phyloP scores from a whole-genome alignment of 2,797 vertebrate species.

The Myioborus miniatus region DNA sequence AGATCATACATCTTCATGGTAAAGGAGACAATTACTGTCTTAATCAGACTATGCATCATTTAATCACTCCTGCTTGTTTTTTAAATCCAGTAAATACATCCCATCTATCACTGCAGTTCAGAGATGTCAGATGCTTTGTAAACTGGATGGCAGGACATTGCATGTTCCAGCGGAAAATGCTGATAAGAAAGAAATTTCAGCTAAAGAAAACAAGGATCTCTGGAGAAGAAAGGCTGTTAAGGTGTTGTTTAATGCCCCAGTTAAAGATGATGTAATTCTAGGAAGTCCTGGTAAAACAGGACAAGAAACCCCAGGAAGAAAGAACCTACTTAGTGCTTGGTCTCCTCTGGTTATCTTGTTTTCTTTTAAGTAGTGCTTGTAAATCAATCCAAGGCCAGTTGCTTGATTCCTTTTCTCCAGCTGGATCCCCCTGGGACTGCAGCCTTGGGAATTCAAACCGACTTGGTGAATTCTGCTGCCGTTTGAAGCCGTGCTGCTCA shows the following conservation, averaged over 20 bases:
- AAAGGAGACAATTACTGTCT: conserved; percentile 3
- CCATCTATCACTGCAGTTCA: not conserved
- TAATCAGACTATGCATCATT: conserved; percentile 28
- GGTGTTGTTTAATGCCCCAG: not conserved
- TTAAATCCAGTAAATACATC: conserved; percentile 18
- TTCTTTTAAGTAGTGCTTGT: not conserved
- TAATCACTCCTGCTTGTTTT: conserved; percentile 40
- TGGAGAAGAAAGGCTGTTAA: not conserved
- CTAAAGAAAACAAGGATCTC: not conserved
- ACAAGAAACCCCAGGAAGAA: not conserved
- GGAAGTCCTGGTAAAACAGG: not conserved
- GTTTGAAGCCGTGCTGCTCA: not conserved
- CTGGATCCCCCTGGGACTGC: not conserved
- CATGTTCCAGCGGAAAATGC: not conserved
- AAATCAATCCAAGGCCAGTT: not conserved
- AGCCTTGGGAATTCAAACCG: not conserved
- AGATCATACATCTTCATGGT: not conserved
- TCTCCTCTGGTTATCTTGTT: not conserved
- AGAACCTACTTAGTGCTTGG: not conserved
- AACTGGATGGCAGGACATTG: not conserved
- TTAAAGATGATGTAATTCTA: not conserved
- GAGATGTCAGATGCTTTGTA: not conserved
- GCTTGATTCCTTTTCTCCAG: not conserved
- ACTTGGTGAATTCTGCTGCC: not conserved
- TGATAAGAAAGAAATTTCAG: not conserved